Base-by-base conservation (phyloP, 64 coral and sea anemone species). In the Actinia tenebrosa region DNA sequence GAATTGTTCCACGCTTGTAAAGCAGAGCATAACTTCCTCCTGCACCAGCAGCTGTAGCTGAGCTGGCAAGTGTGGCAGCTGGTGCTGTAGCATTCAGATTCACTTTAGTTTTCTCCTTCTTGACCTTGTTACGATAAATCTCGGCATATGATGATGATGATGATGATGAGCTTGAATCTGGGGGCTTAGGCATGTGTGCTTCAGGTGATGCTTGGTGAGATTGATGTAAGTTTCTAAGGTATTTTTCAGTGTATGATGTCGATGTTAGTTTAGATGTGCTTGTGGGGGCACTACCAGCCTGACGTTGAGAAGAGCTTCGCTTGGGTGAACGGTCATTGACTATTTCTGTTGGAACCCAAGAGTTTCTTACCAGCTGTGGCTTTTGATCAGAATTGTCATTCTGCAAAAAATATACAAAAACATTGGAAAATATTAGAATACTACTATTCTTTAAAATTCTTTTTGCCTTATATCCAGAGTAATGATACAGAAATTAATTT, bases 121-220 rank as follows among this genome's bases (percentile, higher is more conserved):
- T 92, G 37, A 90, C 79, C 77, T 99, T 99, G 82, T 85, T 79
- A 20, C 91, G 78, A 77, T 99, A 89, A 47, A 99, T 88, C 87
- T 99, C 93, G n/a, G 91, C 96, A 93, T 99, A 99, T 22, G 96
- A 99, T 45, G 86, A 93, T 52, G 61, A 79, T 23, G 85, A 66
- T 22, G 75, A 77, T 20, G 88, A 23, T 1, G 92, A 87, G 3
- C 45, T 63, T 22, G 89, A 88, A 47, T 88, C 80, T 42, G 87
- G 44, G 23, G 79, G 63, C 43, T 88, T 88, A 5, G 85, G 80
- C 85, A 87, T 44, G 60, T 83, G 58, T 25, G 27, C 79, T 13
- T 82, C 78, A 37, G 78, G 45, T 7, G 80, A 20, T 19, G 80
- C 19, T 71, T 84, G 83, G 60, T 85, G 53, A 19, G 83, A 11